Evolutionary conservation across 64 coral and sea anemone species (phyloP).

Genomic region (Porites australiensis): DNA sequence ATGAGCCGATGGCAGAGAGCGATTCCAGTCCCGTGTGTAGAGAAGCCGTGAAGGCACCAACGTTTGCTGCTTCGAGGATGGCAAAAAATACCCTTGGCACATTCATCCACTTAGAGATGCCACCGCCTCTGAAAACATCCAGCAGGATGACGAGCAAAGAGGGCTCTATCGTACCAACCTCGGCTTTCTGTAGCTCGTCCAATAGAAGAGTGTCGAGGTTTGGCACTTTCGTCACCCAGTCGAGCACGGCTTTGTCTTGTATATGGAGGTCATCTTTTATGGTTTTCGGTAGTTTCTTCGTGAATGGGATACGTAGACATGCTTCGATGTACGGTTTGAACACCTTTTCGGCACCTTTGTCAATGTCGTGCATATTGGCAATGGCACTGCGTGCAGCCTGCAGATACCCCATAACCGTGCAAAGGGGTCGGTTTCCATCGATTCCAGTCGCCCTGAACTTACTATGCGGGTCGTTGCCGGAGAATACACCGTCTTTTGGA

Average conservation of each 20-base stretch:
- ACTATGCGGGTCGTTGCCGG: not conserved
- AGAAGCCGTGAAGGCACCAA: not conserved
- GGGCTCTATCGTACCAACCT: no score
- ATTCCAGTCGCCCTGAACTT: not conserved
- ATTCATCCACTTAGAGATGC: conserved; percentile 4
- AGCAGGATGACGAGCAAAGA: not conserved
- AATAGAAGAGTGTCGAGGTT: not conserved
- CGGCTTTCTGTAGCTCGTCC: not conserved
- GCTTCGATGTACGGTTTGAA: not conserved
- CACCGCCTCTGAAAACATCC: not conserved
- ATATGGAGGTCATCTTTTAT: fast-evolving
- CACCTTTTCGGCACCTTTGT: not conserved
- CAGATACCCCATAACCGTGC: not conserved
- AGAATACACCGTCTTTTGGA: not conserved
- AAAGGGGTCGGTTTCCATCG: not conserved
- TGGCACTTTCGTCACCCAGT: not conserved
- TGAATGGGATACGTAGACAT: not conserved
- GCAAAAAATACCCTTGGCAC: not conserved
- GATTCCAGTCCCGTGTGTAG: not conserved
- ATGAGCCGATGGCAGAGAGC: not conserved
- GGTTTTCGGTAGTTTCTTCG: not conserved
- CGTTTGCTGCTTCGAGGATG: not conserved
- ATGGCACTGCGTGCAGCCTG: conserved; percentile 6
- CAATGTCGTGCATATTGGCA: conserved; percentile 9
- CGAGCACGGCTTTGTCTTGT: not conserved